phyloP scores from a whole-genome alignment of 2,888 invertebrate species.

The Acheta domesticus region DNA sequence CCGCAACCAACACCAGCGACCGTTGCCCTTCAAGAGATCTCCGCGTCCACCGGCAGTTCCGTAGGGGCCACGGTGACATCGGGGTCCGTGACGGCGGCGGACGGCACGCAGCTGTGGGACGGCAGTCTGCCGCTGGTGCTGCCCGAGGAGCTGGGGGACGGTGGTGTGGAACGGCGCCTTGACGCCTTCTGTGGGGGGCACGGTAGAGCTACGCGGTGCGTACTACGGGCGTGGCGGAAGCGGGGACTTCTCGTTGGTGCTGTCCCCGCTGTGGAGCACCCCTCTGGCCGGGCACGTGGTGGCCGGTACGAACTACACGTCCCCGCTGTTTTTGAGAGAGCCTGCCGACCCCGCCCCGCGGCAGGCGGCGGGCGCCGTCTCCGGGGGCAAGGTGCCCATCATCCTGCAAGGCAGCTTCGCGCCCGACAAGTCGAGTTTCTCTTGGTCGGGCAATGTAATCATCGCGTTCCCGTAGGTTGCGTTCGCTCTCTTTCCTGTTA shows the following conservation, averaged over 20 bases:
- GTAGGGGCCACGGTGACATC: background rate
- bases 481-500: too few relatives aligned
- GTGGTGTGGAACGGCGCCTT: slow-evolving; percentile 27
- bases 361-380: background rate
- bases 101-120: slow-evolving; percentile 26
- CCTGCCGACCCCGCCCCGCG: background rate
- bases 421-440: slow-evolving; percentile 32
- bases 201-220: slow-evolving; percentile 24
- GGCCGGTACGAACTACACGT: slow-evolving; percentile 37
- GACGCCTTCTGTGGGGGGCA: slow-evolving; percentile 19
- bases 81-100: slow-evolving; percentile 23
- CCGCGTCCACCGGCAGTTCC: background rate
- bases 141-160: background rate
- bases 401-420: slow-evolving; percentile 35
- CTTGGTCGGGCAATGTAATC: slow-evolving; percentile 36
- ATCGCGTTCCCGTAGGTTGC: slow-evolving; percentile 24
- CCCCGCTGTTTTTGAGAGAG: slow-evolving; percentile 19
- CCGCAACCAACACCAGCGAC: background rate
- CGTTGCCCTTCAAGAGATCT: background rate
- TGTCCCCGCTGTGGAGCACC: slow-evolving; percentile 34
- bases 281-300: slow-evolving; percentile 35
- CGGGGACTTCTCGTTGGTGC: slow-evolving; percentile 30
- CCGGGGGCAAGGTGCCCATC: slow-evolving; percentile 28
- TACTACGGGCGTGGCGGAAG: slow-evolving; percentile 27
- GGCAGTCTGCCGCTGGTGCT: slow-evolving; percentile 23